Conservation (phyloP, 2,888 invertebrate genomes). For the Catocala nupta region DNA sequence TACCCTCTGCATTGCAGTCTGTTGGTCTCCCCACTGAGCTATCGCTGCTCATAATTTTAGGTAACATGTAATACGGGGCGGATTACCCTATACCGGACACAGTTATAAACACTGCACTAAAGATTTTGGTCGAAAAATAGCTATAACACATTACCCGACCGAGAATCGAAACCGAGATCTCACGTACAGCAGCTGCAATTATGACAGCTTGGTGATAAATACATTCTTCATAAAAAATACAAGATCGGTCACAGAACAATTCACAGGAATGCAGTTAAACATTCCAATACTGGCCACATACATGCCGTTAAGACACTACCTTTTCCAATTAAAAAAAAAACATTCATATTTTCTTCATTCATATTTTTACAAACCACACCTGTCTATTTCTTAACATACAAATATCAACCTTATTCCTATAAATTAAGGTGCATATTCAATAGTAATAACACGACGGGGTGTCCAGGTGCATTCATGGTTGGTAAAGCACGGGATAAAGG, state of each 20-base stretch:
- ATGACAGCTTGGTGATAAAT: too few relatives aligned
- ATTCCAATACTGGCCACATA: constrained; percentile 4
- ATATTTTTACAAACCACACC: constrained; percentile 59
- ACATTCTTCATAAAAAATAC: too few relatives aligned
- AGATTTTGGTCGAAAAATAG: too few relatives aligned
- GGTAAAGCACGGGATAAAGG: constrained; percentile 69
- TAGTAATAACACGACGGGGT: constrained; percentile 27
- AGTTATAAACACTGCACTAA: too few relatives aligned
- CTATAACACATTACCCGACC: too few relatives aligned
- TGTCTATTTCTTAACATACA: constrained; percentile 44
- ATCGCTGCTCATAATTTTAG: too few relatives aligned
- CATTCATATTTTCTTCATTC: constrained; percentile 47
- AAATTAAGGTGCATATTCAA: constrained; percentile 7
- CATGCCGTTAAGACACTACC: constrained; percentile 9
- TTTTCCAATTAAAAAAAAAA: constrained; percentile 9
- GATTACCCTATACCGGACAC: too few relatives aligned
- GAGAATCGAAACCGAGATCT: too few relatives aligned
- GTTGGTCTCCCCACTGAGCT: too few relatives aligned
- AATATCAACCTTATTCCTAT: constrained; percentile 19
- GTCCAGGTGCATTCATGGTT: constrained; percentile 79
- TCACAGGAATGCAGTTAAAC: background rate
- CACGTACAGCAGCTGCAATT: too few relatives aligned
- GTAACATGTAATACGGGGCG: too few relatives aligned
- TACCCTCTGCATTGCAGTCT: too few relatives aligned
- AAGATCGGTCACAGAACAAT: background rate